phyloP scores from a whole-genome alignment of 2,113 vertebrate species.

The Solea senegalensis region DNA sequence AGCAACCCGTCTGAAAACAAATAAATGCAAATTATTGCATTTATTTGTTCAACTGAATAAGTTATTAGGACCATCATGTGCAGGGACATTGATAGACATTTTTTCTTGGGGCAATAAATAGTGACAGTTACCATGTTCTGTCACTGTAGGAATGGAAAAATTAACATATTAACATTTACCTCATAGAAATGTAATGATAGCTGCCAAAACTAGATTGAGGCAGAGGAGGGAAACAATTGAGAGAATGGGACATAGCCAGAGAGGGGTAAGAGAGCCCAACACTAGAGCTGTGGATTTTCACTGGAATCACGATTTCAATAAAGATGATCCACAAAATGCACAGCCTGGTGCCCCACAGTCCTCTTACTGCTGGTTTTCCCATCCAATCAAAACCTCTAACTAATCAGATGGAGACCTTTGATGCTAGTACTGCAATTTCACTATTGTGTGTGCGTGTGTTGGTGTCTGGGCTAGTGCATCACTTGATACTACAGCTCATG shows the following conservation, averaged over 20 bases:
- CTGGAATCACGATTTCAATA: too few relatives aligned
- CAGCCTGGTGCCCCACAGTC: slow-evolving; percentile 62
- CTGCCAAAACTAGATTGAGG: background rate
- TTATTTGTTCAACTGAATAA: too few relatives aligned
- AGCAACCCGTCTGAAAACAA: background rate
- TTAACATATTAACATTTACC: too few relatives aligned
- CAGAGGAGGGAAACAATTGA: background rate
- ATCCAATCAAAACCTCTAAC: slow-evolving; percentile 43
- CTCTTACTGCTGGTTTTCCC: slow-evolving; percentile 50
- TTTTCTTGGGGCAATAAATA: too few relatives aligned
- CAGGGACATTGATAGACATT: too few relatives aligned
- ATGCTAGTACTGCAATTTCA: slow-evolving; percentile 14
- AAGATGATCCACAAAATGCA: slow-evolving; percentile 17
- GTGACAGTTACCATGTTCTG: background rate
- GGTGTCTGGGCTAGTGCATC: slow-evolving; percentile 1
- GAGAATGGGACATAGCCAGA: background rate
- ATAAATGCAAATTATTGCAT: too few relatives aligned
- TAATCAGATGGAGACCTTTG: slow-evolving; percentile 23
- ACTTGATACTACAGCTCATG: slow-evolving; percentile 42
- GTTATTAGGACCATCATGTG: too few relatives aligned
- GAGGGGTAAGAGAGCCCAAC: background rate
- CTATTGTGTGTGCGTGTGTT: background rate
- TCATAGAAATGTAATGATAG: slow-evolving; percentile 38
- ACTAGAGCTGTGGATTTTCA: background rate
- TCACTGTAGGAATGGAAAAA: background rate